Conservation (phyloP, 2,113 vertebrate genomes). For the Aphyosemion australe region DNA sequence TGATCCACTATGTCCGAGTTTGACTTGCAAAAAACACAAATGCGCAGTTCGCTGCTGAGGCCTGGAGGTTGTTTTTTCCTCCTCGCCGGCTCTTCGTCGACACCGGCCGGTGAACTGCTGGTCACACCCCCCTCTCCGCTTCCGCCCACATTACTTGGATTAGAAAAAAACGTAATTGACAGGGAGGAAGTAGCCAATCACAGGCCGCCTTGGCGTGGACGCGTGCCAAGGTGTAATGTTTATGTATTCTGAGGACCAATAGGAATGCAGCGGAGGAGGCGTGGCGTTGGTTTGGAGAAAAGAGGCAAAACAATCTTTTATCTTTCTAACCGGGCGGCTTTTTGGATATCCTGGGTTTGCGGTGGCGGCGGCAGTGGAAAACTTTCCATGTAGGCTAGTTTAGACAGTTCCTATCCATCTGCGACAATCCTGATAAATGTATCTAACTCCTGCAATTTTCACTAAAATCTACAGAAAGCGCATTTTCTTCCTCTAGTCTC, state of each 20-base stretch:
- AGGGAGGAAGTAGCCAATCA: slow-evolving; percentile 60
- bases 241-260: slow-evolving; percentile 75
- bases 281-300: slow-evolving; percentile 75
- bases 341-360: slow-evolving; percentile 58
- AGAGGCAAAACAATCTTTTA: slow-evolving; percentile 83
- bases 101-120: slow-evolving; percentile 79
- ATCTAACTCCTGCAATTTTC: slow-evolving; percentile 67
- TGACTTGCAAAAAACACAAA: slow-evolving; percentile 18
- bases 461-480: slow-evolving; percentile 71
- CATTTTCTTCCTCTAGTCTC: slow-evolving; percentile 73
- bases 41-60: slow-evolving; percentile 39
- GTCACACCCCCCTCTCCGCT: slow-evolving; percentile 64
- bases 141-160: slow-evolving; percentile 41
- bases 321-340: slow-evolving; percentile 75
- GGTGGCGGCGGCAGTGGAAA: slow-evolving; percentile 42
- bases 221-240: slow-evolving; percentile 80
- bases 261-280: slow-evolving; percentile 68
- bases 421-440: slow-evolving; percentile 79
- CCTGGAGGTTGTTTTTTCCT: slow-evolving; percentile 36
- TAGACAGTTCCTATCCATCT: slow-evolving; percentile 34
- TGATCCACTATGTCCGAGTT: neutral
- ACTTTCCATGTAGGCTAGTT: slow-evolving; percentile 67
- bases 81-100: slow-evolving; percentile 43
- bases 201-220: slow-evolving; percentile 54
- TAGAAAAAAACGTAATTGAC: slow-evolving; percentile 58